Evolutionary conservation across 2,797 vertebrate species (phyloP).

Genomic region (Morelia viridis): DNA sequence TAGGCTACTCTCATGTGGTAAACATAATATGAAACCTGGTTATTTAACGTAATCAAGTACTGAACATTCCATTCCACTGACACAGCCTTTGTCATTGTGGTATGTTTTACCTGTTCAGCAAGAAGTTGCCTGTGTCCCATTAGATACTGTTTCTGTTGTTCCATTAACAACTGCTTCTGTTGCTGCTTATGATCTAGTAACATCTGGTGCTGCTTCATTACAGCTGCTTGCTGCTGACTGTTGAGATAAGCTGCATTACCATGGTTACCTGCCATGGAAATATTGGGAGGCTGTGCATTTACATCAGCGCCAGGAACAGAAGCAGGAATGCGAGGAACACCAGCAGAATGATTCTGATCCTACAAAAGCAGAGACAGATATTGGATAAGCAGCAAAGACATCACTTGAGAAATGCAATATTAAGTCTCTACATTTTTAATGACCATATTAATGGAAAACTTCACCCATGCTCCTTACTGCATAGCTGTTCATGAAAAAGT

Average conservation of each 20-base stretch:
- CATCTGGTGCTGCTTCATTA: conserved; percentile 84
- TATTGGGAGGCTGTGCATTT: conserved; percentile 73
- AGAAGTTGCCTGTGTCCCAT: conserved; percentile 85
- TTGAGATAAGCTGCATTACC: conserved; percentile 80
- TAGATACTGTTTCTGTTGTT: conserved; percentile 80
- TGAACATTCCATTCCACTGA: conserved; percentile 8
- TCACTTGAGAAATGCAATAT: not conserved
- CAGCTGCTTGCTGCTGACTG: conserved; percentile 81
- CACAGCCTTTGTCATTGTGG: conserved; percentile 9
- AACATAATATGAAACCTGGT: not conserved
- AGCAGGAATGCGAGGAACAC: conserved; percentile 79
- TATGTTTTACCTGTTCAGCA: conserved; percentile 85
- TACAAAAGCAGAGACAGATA: conserved; percentile 59
- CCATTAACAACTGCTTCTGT: conserved; percentile 77
- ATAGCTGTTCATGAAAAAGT: not conserved
- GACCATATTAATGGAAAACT: not conserved
- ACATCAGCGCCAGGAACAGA: conserved; percentile 74
- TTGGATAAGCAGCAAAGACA: not conserved
- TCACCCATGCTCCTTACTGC: not conserved
- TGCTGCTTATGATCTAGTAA: conserved; percentile 81
- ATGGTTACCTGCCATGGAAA: conserved; percentile 80
- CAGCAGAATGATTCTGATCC: conserved; percentile 83
- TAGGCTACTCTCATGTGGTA: not conserved
- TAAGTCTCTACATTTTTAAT: not conserved
- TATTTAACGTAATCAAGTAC: not conserved